Base-by-base conservation (phyloP, 2,113 vertebrate species). In the Origma solitaria region DNA sequence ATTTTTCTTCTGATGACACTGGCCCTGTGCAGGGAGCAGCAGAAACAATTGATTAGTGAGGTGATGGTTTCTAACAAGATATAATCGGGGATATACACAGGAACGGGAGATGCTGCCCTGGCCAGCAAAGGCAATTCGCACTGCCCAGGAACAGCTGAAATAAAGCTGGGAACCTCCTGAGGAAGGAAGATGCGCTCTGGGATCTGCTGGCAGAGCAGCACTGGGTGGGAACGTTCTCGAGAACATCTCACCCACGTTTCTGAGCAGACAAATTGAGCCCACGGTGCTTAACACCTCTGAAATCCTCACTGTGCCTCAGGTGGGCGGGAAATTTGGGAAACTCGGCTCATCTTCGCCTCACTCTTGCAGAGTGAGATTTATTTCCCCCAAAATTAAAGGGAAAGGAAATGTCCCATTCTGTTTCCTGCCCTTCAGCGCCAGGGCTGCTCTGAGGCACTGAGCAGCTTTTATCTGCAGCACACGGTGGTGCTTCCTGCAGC, bases 11-110 rank as follows among this genome's bases (percentile, higher is more conserved):
- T 88, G 80, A 92, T 79, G 92, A 19, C 49, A 42, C 15, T 12
- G 10, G 56, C 54, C 78, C 35, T 21, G 53, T 56, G 95, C 38
- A 37, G 7, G 54, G 68, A 93, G 50, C 65, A 51, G 71, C 21
- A 90, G 53, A 85, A 92, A 53, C 53, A 31, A 76, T 28, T 77
- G 85, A 92, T 92, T 73, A 86, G 62, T 2, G 6, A 28, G 33
- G 75, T 33, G 80, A 95, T 80, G 49, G 73, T 17, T 95, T 87
- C 86, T 73, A 57, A 75, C 50, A 69, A 61, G 66, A 86, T 86
- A 78, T 8, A 82, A 88, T 64, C 49, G 76, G 81, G 57, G 37
- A 68, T 78, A 90, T 70, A 15, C 35, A 27, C 21, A 54, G 51
- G 33, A 82, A 28, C 21, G 53, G 53, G 82, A 94, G 58, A 38